Percentiles rank a stretch among this genome's conserved stretches.
phyloP scores from a whole-genome alignment of 2,113 vertebrate genomes.

The Alosa alosa region DNA sequence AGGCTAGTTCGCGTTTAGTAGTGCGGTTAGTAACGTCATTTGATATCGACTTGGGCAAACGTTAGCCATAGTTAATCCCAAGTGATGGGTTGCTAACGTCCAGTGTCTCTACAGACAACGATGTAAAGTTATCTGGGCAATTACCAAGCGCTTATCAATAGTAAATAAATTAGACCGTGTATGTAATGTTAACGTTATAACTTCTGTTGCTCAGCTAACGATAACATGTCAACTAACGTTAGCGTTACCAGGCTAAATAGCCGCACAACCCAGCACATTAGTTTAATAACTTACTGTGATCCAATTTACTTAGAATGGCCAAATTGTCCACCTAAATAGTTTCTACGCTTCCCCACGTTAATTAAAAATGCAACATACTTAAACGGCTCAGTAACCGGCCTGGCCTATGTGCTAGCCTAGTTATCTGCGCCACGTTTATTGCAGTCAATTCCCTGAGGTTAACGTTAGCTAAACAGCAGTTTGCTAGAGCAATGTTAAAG shows the following conservation, averaged over 20 bases:
- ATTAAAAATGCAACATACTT: background rate
- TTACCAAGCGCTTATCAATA: background rate
- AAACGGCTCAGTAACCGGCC: background rate
- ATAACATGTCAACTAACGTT: background rate
- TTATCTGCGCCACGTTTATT: slow-evolving; percentile 19
- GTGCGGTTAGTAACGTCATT: background rate
- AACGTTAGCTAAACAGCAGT: background rate
- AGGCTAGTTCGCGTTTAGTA: background rate
- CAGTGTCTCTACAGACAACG: background rate
- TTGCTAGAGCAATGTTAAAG: background rate
- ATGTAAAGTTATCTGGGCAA: background rate
- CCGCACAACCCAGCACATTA: background rate
- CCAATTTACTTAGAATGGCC: background rate
- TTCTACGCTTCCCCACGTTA: background rate
- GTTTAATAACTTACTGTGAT: background rate
- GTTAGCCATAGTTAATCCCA: background rate
- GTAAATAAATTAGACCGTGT: background rate
- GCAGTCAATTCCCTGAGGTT: background rate
- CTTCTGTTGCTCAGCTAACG: background rate
- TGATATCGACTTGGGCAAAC: background rate
- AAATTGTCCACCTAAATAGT: background rate
- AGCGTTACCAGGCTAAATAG: background rate
- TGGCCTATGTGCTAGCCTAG: background rate
- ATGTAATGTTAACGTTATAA: background rate
- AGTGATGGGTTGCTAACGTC: background rate